phyloP scores from a whole-genome alignment of 2,113 vertebrate species.

The Hylia prasina region DNA sequence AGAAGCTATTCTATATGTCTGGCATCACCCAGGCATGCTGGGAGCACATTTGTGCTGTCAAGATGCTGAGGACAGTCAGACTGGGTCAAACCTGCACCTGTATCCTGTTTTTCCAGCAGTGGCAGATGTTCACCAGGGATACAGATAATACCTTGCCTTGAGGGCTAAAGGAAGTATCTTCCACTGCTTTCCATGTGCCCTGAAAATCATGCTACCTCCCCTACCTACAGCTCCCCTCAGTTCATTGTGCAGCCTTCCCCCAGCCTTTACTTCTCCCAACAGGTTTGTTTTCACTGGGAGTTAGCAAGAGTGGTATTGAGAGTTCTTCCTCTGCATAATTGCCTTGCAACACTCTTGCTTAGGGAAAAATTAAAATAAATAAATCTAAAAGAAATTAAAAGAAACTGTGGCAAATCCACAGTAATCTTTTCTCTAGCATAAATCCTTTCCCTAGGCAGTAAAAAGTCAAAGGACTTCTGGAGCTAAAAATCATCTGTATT shows the following conservation, averaged over 20 bases:
- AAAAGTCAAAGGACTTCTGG: background rate
- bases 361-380: background rate
- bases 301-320: background rate
- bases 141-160: fast-evolving
- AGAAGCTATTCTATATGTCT: background rate
- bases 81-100: background rate
- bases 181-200: background rate
- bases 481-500: background rate
- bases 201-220: background rate
- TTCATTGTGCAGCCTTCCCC: background rate
- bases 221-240: background rate
- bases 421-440: background rate
- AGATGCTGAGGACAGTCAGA: background rate
- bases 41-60: background rate
- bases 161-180: background rate
- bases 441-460: background rate
- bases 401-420: background rate
- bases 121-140: background rate
- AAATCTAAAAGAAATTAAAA: background rate
- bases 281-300: background rate
- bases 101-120: background rate
- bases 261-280: background rate
- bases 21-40: background rate
- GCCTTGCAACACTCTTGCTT: background rate
- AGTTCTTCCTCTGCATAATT: background rate